Percentiles rank a stretch among this genome's conserved stretches.
These are phyloP conservation scores for Andrena marginata DNA, from an alignment of 2,888 invertebrate genomes.

Conservation along the genomic window DNA sequence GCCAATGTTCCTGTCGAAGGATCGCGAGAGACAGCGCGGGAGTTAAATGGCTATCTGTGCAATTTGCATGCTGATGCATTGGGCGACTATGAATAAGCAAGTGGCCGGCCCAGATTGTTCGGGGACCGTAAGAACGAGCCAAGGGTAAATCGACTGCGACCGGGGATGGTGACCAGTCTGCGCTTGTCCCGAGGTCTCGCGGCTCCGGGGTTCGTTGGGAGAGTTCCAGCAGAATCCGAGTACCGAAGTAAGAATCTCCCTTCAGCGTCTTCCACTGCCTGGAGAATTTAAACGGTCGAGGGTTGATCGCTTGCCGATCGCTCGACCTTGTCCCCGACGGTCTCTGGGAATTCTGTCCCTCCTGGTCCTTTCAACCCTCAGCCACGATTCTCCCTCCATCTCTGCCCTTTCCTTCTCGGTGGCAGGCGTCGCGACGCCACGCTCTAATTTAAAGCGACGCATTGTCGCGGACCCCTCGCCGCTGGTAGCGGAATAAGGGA, in stretches of 20 bases:
- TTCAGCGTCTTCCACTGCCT: constrained; percentile 17
- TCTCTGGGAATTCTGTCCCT: constrained; percentile 68
- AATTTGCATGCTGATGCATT: not conserved
- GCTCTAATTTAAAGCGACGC: constrained; percentile 76
- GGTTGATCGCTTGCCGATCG: constrained; percentile 65
- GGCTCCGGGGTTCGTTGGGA: not conserved
- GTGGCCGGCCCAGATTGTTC: not conserved
- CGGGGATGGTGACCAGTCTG: not conserved
- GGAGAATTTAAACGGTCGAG: constrained; percentile 71
- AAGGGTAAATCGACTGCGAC: not conserved
- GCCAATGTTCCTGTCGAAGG: too few species aligned
- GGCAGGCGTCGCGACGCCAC: constrained; percentile 31
- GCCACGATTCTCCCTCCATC: not conserved
- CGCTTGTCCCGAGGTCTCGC: not conserved
- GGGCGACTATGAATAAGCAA: not conserved
- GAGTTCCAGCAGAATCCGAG: not conserved
- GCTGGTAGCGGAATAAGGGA: constrained; percentile 65
- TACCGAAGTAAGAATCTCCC: constrained; percentile 26
- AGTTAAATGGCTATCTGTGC: too few species aligned
- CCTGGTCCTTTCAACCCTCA: not conserved
- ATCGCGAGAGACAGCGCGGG: too few species aligned
- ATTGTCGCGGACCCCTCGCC: constrained; percentile 70
- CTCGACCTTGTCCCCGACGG: constrained; percentile 60
- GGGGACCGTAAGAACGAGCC: not conserved
- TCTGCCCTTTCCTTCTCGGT: not conserved